phyloP scores from a whole-genome alignment of 2,113 vertebrate genomes.

The Genyomyrus donnyi region DNA sequence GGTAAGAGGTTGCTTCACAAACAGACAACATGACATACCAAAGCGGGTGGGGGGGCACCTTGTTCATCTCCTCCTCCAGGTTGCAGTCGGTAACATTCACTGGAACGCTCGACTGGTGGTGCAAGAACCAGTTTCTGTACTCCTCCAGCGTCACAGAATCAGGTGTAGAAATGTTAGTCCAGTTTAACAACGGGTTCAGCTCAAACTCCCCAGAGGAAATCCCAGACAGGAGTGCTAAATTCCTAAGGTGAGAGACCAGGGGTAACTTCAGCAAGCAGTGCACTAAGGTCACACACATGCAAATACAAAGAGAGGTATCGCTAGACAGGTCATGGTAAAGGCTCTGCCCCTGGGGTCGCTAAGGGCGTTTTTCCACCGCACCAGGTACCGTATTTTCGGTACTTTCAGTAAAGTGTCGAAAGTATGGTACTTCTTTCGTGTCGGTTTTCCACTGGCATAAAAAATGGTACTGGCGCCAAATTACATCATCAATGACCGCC shows the following conservation, averaged over 20 bases:
- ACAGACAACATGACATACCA: not conserved
- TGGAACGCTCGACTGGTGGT: not conserved
- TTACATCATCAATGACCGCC: too few relatives aligned
- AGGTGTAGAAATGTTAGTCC: conserved; percentile 28
- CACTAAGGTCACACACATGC: not conserved
- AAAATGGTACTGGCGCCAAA: too few relatives aligned
- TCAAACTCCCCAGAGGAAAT: conserved; percentile 17
- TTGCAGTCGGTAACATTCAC: conserved; percentile 50
- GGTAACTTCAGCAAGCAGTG: not conserved
- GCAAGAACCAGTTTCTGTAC: conserved; percentile 59
- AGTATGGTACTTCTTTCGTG: too few relatives aligned
- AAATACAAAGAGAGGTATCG: not conserved
- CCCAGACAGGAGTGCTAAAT: conserved; percentile 34
- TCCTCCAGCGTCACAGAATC: conserved; percentile 22
- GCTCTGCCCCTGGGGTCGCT: not conserved
- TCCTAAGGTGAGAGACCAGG: conserved; percentile 46
- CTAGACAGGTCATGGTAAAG: not conserved
- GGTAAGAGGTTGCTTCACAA: not conserved
- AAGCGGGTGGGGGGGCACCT: conserved; percentile 40
- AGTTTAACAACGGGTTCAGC: not conserved
- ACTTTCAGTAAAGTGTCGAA: too few relatives aligned
- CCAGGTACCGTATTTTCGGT: too few relatives aligned
- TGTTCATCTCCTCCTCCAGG: conserved; percentile 61
- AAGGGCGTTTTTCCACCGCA: too few relatives aligned
- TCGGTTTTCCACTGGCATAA: too few relatives aligned